These are phyloP conservation scores for Odocoileus virginianus DNA, from an alignment of 2,113 vertebrate species.

Conservation along the genomic window DNA sequence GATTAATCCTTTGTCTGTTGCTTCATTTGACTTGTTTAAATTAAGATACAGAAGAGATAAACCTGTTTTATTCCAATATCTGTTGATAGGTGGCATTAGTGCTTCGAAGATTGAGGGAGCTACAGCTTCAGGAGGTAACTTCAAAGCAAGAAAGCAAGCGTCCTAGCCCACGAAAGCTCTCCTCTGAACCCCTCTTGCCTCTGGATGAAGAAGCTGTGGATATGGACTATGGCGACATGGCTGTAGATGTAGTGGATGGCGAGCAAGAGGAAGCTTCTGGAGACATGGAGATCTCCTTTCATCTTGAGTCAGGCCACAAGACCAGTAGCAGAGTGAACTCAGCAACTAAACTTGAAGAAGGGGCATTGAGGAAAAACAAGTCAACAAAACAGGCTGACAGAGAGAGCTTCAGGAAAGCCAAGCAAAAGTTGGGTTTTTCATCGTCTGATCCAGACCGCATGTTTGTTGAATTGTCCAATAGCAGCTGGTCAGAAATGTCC, in stretches of 20 bases:
- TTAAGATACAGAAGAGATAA: not conserved
- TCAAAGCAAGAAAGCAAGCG: constrained; percentile 90
- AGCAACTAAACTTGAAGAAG: constrained; percentile 83
- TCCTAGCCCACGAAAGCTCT: constrained; percentile 89
- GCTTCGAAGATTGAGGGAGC: constrained; percentile 91
- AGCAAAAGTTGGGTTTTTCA: constrained; percentile 93
- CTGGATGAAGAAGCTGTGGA: constrained; percentile 96
- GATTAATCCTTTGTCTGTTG: no score
- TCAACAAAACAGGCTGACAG: constrained; percentile 85
- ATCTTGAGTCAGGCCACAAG: constrained; percentile 87
- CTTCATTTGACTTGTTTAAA: constrained; percentile 1
- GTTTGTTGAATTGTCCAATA: constrained; percentile 97
- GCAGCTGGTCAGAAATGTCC: constrained; percentile 99
- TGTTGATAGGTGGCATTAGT: constrained; percentile 93
- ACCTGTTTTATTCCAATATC: constrained; percentile 39
- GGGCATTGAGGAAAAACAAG: constrained; percentile 76
- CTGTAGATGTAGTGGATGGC: constrained; percentile 83
- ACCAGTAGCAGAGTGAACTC: constrained; percentile 86
- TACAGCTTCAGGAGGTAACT: constrained; percentile 91
- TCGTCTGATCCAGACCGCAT: constrained; percentile 90
- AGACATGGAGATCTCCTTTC: constrained; percentile 89
- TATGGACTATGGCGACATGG: constrained; percentile 89
- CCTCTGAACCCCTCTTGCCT: constrained; percentile 88
- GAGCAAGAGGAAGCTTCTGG: constrained; percentile 82
- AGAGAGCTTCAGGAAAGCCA: constrained; percentile 88